phyloP scores from a whole-genome alignment of 2,797 vertebrate species.

The Aldrovandia affinis region DNA sequence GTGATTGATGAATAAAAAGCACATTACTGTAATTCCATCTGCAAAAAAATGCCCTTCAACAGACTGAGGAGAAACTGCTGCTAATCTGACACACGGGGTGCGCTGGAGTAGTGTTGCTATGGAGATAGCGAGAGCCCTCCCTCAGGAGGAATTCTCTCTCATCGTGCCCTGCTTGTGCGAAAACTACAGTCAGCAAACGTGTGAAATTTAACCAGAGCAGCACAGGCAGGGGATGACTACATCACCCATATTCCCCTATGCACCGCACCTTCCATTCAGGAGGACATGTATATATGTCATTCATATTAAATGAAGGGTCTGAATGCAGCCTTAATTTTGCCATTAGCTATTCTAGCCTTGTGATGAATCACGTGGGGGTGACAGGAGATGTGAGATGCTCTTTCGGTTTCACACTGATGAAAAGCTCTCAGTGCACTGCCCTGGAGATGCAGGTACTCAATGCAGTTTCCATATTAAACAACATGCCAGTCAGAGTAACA shows the following conservation, averaged over 20 bases:
- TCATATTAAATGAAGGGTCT: background rate
- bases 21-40: slow-evolving; percentile 30
- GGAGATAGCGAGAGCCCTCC: slow-evolving; percentile 24
- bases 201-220: background rate
- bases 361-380: background rate
- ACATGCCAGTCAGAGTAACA: background rate
- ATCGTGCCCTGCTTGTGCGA: slow-evolving; percentile 15
- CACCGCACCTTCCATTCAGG: background rate
- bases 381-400: background rate
- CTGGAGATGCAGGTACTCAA: no score
- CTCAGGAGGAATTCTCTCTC: slow-evolving; percentile 23
- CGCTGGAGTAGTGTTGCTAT: slow-evolving; percentile 27
- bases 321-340: background rate
- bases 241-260: background rate
- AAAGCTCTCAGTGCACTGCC: background rate
- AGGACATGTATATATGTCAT: no score
- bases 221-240: background rate
- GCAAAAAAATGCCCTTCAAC: slow-evolving; percentile 26
- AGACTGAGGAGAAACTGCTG: slow-evolving; percentile 19
- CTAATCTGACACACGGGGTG: slow-evolving; percentile 19
- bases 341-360: background rate
- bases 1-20: slow-evolving; percentile 23
- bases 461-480: background rate
- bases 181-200: slow-evolving; percentile 10
- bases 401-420: background rate